Percentiles rank a stretch among this genome's conserved stretches.
These are phyloP conservation scores for Diorhabda sublineata DNA, from an alignment of 1,140 invertebrate genomes.

Conservation along the genomic window DNA sequence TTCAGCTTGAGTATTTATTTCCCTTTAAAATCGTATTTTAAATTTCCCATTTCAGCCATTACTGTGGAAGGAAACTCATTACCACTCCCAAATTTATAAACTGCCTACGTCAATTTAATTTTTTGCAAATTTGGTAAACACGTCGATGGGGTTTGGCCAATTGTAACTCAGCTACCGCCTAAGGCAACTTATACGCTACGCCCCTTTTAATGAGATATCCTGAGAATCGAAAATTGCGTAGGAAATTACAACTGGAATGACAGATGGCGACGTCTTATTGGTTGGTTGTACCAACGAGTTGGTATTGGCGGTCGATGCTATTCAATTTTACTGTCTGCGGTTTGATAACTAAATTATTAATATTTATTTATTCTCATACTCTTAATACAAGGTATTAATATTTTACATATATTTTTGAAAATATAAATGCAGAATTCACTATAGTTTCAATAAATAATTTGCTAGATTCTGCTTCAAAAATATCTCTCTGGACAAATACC, in stretches of 20 bases:
- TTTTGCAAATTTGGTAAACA: conserved; percentile 6
- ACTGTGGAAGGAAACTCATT: conserved; percentile 10
- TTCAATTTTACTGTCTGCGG: neutral
- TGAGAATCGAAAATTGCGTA: conserved; percentile 29
- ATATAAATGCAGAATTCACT: too few relatives aligned
- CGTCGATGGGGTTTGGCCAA: conserved; percentile 22
- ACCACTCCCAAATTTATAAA: neutral
- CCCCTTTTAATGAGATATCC: conserved; percentile 31
- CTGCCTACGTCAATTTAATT: conserved; percentile 2
- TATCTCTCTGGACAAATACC: too few relatives aligned
- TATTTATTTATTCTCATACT: too few relatives aligned
- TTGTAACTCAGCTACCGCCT: conserved; percentile 21
- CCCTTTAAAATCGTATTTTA: neutral
- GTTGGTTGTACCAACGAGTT: conserved; percentile 17
- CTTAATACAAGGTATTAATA: too few relatives aligned
- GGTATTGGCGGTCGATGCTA: conserved; percentile 25
- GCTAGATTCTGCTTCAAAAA: too few relatives aligned
- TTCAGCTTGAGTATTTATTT: too few relatives aligned
- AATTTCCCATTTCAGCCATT: neutral
- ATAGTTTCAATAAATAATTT: too few relatives aligned
- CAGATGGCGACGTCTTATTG: conserved; percentile 24
- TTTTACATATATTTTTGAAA: too few relatives aligned
- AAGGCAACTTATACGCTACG: conserved; percentile 27
- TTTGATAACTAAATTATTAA: neutral
- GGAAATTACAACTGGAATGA: conserved; percentile 31